Conservation (phyloP, 2,888 invertebrate genomes). For the Tigriopus californicus region DNA sequence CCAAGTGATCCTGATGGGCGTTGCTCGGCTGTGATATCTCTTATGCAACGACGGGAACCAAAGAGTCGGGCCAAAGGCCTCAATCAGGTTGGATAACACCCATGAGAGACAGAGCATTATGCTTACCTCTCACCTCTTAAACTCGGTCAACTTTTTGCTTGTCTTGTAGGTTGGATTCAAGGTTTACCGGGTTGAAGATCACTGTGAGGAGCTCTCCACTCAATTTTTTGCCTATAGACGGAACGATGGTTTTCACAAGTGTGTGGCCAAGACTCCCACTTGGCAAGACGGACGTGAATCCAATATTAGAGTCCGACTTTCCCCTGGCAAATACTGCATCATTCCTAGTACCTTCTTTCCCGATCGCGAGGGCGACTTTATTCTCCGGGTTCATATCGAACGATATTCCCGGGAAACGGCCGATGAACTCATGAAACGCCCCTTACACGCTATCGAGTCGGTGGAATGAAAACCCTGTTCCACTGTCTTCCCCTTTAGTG, state of each 20-base stretch:
- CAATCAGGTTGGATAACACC: conserved; percentile 12
- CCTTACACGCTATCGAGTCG: too few relatives aligned
- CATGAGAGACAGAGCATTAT: neutral
- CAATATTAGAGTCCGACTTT: conserved; percentile 5
- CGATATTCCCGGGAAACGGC: neutral
- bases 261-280: conserved; percentile 12
- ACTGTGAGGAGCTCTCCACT: conserved; percentile 8
- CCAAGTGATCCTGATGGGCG: neutral
- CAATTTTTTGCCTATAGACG: conserved; percentile 10
- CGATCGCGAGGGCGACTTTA: conserved; percentile 14
- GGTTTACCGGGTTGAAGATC: conserved; percentile 13
- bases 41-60: conserved; percentile 12
- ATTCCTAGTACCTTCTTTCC: conserved; percentile 12
- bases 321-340: conserved; percentile 13
- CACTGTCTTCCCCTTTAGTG: too few relatives aligned
- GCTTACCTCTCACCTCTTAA: neutral
- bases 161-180: conserved; percentile 3
- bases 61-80: conserved; percentile 6
- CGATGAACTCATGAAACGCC: neutral
- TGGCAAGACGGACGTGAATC: conserved; percentile 15
- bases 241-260: conserved; percentile 14
- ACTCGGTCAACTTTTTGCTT: neutral
- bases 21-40: conserved; percentile 6
- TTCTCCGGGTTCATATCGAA: conserved; percentile 13
- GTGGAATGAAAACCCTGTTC: too few relatives aligned